Evolutionary conservation across 2,113 vertebrate species (phyloP).

Genomic region (Ctenomys sociabilis): DNA sequence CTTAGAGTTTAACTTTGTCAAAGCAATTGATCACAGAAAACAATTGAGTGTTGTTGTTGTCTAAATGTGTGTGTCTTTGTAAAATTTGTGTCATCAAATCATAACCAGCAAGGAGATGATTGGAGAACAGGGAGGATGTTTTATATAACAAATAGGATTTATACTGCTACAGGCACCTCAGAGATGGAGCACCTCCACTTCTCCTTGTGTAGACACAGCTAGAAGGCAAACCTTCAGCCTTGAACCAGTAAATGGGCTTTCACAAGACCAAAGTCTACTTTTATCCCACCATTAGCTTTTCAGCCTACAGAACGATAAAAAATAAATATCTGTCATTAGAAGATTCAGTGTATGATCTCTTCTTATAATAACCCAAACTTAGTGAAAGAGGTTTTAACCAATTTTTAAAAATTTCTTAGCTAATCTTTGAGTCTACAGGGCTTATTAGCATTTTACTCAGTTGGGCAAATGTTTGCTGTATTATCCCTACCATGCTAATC

Average conservation of each 20-base stretch:
- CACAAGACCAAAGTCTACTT: background rate
- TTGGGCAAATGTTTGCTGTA: background rate
- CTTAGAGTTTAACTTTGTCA: background rate
- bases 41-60: background rate
- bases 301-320: background rate
- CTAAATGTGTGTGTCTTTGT: too few species aligned
- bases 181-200: background rate
- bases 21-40: background rate
- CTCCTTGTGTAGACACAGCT: background rate
- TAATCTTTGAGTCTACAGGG: background rate
- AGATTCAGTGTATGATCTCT: background rate
- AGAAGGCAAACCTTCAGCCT: accelerated
- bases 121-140: background rate
- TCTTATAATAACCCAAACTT: background rate
- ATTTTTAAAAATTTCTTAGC: background rate
- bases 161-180: background rate
- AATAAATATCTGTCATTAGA: background rate
- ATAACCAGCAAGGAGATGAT: background rate
- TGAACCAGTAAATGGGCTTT: background rate
- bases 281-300: background rate
- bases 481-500: background rate
- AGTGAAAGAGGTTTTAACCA: background rate
- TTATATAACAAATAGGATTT: background rate
- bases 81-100: background rate
- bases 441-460: background rate